Conservation (phyloP, 1,140 invertebrate species). For the Spodoptera litura region DNA sequence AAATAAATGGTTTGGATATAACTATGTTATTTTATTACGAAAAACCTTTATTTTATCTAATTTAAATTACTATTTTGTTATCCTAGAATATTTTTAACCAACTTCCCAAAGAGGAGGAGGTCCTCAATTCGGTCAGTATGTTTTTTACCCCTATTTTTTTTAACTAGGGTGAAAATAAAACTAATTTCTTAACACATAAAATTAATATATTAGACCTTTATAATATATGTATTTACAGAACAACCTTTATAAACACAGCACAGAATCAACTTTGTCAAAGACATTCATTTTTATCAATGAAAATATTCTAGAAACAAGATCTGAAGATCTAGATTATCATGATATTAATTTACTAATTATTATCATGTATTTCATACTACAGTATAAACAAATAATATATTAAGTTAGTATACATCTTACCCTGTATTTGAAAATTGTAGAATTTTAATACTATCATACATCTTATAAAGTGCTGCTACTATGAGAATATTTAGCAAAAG, state of each 20-base stretch:
- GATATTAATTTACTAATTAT: not conserved
- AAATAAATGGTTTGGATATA: slow-evolving; percentile 54
- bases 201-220: slow-evolving; percentile 18
- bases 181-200: not conserved
- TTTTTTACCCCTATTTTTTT: too few relatives aligned
- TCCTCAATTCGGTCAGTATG: too few relatives aligned
- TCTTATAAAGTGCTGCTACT: slow-evolving; percentile 73
- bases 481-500: slow-evolving; percentile 69
- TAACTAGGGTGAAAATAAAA: not conserved
- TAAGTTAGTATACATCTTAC: slow-evolving; percentile 26
- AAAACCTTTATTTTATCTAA: not conserved
- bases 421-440: slow-evolving; percentile 29
- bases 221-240: not conserved
- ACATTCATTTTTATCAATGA: not conserved
- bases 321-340: too few relatives aligned
- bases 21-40: not conserved
- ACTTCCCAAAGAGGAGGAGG: too few relatives aligned
- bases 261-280: not conserved
- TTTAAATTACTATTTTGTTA: too few relatives aligned
- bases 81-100: too few relatives aligned
- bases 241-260: not conserved
- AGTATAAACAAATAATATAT: not conserved
- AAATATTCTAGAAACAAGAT: slow-evolving; percentile 1
- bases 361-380: not conserved
- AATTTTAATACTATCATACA: slow-evolving; percentile 8